phyloP scores from a whole-genome alignment of 2,888 invertebrate species.

The Acanthopleura granulata region DNA sequence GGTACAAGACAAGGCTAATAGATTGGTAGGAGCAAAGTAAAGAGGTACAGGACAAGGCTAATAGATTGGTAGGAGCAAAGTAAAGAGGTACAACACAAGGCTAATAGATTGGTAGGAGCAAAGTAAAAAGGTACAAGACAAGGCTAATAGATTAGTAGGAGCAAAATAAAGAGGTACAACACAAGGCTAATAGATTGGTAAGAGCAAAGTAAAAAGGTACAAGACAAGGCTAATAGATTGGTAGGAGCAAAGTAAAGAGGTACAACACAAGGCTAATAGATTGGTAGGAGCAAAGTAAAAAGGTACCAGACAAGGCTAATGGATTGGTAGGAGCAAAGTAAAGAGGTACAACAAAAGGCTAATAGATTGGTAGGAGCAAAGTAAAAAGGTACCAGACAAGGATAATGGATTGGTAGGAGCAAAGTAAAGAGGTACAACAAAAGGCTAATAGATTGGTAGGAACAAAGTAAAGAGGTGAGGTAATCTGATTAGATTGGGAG shows the following conservation, averaged over 20 bases:
- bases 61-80: background rate
- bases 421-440: background rate
- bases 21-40: background rate
- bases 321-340: background rate
- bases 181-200: too few species aligned
- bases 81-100: background rate
- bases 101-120: background rate
- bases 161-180: background rate
- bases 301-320: background rate
- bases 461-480: background rate
- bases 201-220: too few species aligned
- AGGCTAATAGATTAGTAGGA: background rate
- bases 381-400: constrained; percentile 1
- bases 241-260: background rate
- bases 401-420: background rate
- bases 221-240: background rate
- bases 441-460: background rate
- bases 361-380: background rate
- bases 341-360: background rate
- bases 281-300: background rate
- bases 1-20: background rate
- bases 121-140: constrained; percentile 7
- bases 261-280: background rate
- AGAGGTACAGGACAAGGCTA: background rate
- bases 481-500: background rate